A percentile compares a stretch with the other conserved stretches of the same genome.
These are phyloP conservation scores for Podiceps cristatus DNA, from an alignment of 2,113 vertebrate species.

Conservation along the genomic window DNA sequence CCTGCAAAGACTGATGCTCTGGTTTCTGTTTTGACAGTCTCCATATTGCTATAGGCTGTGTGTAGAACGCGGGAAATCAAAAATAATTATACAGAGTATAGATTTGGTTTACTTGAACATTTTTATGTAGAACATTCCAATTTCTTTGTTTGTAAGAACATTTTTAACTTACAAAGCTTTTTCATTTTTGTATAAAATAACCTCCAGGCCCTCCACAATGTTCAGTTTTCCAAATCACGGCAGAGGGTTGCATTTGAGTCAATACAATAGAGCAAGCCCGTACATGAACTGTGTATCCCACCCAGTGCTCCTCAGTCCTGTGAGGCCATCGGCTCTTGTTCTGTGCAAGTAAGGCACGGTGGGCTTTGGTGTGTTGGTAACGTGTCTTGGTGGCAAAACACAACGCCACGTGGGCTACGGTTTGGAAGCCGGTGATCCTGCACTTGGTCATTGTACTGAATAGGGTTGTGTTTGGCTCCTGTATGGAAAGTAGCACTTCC, in stretches of 20 bases:
- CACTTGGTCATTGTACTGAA: background rate
- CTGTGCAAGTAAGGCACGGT: rapidly evolving
- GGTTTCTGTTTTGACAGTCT: background rate
- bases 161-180: background rate
- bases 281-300: rapidly evolving
- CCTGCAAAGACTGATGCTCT: background rate
- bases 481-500: background rate
- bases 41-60: background rate
- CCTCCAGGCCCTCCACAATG: rapidly evolving
- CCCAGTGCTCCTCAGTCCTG: background rate
- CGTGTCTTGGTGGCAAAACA: background rate
- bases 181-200: background rate
- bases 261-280: background rate
- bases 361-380: rapidly evolving
- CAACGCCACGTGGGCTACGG: rapidly evolving
- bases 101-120: too few species aligned
- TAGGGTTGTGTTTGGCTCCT: background rate
- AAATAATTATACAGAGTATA: background rate
- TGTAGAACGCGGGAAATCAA: conserved; percentile 10
- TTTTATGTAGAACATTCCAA: background rate
- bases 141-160: background rate
- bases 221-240: background rate
- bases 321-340: background rate
- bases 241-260: background rate
- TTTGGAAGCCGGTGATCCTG: background rate